phyloP scores from a whole-genome alignment of 2,113 vertebrate species.

The Nannospalax galili region DNA sequence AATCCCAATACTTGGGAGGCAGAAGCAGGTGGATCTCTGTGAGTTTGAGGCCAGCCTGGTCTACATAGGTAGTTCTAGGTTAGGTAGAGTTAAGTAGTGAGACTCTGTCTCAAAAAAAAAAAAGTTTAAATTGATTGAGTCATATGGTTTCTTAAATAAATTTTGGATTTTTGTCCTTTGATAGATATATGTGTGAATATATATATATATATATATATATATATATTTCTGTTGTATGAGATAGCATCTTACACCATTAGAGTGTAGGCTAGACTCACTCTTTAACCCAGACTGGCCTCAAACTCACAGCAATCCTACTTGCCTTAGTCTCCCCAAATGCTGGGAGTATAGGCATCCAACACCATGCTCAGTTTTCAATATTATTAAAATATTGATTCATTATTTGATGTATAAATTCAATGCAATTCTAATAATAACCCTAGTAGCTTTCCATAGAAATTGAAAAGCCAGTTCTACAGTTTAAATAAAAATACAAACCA shows the following conservation, averaged over 20 bases:
- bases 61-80: too few species aligned
- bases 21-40: too few species aligned
- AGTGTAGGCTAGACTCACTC: neutral
- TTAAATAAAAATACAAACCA: neutral
- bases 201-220: too few species aligned
- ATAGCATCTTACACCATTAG: neutral
- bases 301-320: neutral
- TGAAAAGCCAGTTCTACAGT: neutral
- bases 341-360: neutral
- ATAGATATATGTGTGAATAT: neutral
- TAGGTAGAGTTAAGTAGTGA: too few species aligned
- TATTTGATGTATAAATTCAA: conserved; percentile 1
- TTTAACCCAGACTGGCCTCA: neutral
- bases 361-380: neutral
- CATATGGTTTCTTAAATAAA: neutral
- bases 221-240: too few species aligned
- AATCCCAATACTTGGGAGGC: too few species aligned
- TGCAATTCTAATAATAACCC: conserved; percentile 1
- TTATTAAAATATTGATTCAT: conserved; percentile 1
- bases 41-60: too few species aligned
- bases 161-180: conserved; percentile 27
- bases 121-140: neutral
- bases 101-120: too few species aligned
- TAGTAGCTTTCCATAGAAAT: neutral
- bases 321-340: neutral